Percentiles rank a stretch among this genome's conserved stretches.
phyloP scores from a whole-genome alignment of 2,113 vertebrate genomes.

The Periophthalmus modestus region DNA sequence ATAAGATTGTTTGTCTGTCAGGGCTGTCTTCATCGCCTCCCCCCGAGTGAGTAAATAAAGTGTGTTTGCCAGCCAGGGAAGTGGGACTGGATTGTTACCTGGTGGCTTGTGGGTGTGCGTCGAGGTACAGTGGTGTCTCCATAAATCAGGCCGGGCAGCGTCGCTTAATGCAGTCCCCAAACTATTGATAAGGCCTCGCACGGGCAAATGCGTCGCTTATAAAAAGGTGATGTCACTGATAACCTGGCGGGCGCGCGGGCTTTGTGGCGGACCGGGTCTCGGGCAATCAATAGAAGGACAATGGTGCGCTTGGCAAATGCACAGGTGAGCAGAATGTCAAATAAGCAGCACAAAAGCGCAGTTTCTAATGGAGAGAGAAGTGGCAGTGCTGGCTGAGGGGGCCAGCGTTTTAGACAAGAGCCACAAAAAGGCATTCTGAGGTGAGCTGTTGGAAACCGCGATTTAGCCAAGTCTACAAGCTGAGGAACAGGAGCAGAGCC shows the following conservation, averaged over 20 bases:
- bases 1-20: conserved; percentile 73
- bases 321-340: conserved; percentile 64
- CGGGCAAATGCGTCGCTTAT: conserved; percentile 47
- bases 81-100: conserved; percentile 61
- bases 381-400: conserved; percentile 39
- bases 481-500: conserved; percentile 9
- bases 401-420: conserved; percentile 32
- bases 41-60: conserved; percentile 67
- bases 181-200: conserved; percentile 60
- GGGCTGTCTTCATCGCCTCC: conserved; percentile 56
- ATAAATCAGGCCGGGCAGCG: conserved; percentile 64
- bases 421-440: conserved; percentile 44
- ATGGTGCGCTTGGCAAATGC: conserved; percentile 51
- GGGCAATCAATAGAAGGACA: conserved; percentile 63
- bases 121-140: conserved; percentile 53
- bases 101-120: conserved; percentile 55
- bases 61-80: conserved; percentile 56
- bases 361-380: conserved; percentile 46
- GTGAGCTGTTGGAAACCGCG: conserved; percentile 38
- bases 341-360: conserved; percentile 38
- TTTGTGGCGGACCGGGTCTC: conserved; percentile 51
- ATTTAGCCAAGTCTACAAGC: conserved; percentile 28
- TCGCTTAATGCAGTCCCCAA: conserved; percentile 68
- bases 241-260: conserved; percentile 57
- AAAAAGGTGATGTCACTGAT: conserved; percentile 66